Conservation (phyloP, 2,888 invertebrate species). For the Phengaris arion region DNA sequence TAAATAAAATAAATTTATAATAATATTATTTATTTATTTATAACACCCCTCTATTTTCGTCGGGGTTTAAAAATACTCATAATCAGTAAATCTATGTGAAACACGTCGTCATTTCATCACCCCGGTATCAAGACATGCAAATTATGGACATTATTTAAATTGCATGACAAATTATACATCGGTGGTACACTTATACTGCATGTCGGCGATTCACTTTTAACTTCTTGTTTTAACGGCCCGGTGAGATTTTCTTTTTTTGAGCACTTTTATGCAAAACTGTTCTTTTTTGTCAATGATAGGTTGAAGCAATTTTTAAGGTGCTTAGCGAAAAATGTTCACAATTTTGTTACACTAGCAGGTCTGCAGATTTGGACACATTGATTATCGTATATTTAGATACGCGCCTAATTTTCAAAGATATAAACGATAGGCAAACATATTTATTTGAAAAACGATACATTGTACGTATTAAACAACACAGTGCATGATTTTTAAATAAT, state of each 20-base stretch:
- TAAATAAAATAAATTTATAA: too few species aligned
- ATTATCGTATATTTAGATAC: too few species aligned
- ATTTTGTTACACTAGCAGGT: too few species aligned
- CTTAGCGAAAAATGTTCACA: background rate
- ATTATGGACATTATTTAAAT: constrained; percentile 78
- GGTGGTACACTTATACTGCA: constrained; percentile 62
- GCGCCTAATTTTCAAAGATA: too few species aligned
- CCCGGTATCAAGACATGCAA: constrained; percentile 73
- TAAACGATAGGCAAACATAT: too few species aligned
- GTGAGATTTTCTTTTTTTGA: constrained; percentile 40
- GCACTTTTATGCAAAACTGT: background rate
- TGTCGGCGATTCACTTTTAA: constrained; percentile 70
- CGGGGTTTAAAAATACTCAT: background rate
- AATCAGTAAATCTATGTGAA: constrained; percentile 31
- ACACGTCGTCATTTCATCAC: constrained; percentile 63
- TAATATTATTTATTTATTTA: too few species aligned
- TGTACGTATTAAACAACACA: too few species aligned
- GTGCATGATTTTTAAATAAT: too few species aligned
- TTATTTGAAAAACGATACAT: too few species aligned
- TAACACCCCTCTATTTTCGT: too few species aligned
- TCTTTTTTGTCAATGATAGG: background rate
- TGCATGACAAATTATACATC: constrained; percentile 75
- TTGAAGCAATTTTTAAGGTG: background rate
- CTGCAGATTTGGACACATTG: too few species aligned
- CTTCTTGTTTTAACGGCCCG: constrained; percentile 60